Evolutionary conservation across 2,797 vertebrate genomes (phyloP).

Genomic region (Monodelphis domestica): DNA sequence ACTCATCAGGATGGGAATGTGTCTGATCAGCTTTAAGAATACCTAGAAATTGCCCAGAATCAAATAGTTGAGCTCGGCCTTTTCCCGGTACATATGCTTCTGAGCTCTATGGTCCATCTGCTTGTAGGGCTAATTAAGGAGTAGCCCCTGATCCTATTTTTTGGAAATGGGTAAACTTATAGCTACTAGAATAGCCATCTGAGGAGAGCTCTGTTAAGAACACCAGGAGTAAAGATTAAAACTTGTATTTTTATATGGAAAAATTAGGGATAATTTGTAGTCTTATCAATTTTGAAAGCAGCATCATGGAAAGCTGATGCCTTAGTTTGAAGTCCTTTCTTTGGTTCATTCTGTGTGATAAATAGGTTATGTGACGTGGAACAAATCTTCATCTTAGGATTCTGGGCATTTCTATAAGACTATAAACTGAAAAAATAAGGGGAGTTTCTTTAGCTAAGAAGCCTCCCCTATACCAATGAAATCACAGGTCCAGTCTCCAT

Average conservation of each 20-base stretch:
- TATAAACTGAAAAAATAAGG: background rate
- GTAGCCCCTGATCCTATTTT: background rate
- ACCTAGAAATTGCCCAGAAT: background rate
- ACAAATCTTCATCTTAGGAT: too few relatives aligned
- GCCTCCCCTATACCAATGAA: background rate
- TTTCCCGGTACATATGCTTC: background rate
- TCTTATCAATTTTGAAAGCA: too few relatives aligned
- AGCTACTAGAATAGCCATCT: background rate
- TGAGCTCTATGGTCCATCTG: background rate
- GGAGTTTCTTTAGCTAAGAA: background rate
- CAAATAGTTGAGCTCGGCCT: background rate
- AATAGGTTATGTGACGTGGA: too few relatives aligned
- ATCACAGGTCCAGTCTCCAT: background rate
- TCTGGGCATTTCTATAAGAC: too few relatives aligned
- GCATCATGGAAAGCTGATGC: too few relatives aligned
- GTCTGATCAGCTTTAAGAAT: conserved; percentile 34
- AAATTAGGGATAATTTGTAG: too few relatives aligned
- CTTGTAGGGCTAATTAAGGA: background rate
- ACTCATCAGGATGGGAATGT: background rate
- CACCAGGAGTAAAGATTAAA: too few relatives aligned
- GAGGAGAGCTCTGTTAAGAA: too few relatives aligned
- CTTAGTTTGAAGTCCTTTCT: too few relatives aligned
- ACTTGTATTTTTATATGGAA: too few relatives aligned
- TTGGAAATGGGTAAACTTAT: background rate
- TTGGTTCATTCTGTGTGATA: too few relatives aligned